Conservation (phyloP, 1,140 invertebrate species). For the Samia ricini region DNA sequence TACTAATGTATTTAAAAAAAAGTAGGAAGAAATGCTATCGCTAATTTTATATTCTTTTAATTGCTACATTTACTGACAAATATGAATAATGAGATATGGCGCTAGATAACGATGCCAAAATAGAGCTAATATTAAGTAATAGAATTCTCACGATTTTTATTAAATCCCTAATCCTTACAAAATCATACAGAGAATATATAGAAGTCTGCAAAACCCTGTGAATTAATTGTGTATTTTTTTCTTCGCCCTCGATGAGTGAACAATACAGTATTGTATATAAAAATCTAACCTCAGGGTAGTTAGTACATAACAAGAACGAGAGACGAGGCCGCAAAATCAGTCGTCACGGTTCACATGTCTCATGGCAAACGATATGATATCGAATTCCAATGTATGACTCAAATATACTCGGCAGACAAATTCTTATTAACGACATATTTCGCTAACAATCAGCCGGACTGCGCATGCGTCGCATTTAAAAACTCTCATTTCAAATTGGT, state of each 20-base stretch:
- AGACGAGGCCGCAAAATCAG: background rate
- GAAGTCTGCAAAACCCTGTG: background rate
- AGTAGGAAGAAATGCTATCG: too few species aligned
- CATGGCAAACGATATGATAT: background rate
- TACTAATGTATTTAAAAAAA: too few species aligned
- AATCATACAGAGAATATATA: too few species aligned
- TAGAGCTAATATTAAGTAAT: background rate
- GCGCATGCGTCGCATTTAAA: background rate
- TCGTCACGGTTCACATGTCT: background rate
- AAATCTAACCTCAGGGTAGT: background rate
- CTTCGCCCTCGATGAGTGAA: background rate
- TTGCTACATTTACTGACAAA: background rate
- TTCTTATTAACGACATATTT: background rate
- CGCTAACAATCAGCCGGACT: background rate
- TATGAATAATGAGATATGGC: background rate
- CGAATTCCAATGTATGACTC: conserved; percentile 1
- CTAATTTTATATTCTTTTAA: too few species aligned
- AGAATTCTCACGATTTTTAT: too few species aligned
- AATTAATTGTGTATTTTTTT: background rate
- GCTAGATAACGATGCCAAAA: background rate
- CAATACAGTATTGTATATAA: background rate
- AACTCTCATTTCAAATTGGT: background rate
- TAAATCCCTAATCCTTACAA: too few species aligned
- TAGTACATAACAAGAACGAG: background rate
- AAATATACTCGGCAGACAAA: background rate